Conservation (phyloP, 2,888 invertebrate species). For the Clunio marinus region DNA sequence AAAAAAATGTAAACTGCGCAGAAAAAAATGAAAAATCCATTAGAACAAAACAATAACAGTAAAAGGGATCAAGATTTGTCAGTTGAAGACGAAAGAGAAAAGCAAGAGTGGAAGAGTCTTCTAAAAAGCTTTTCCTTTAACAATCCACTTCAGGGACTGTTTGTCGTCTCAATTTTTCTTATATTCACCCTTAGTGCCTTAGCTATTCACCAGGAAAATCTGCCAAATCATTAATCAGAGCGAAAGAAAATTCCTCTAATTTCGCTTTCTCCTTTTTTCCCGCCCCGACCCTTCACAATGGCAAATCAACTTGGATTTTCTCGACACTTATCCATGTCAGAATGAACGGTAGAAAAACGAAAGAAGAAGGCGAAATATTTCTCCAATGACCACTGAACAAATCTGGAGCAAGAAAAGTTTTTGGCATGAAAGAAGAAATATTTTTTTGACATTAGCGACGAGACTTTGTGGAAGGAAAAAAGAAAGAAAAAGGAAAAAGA, state of each 20-base stretch:
- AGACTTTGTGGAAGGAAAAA: no score
- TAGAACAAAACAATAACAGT: constrained; percentile 1
- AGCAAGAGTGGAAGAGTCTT: no score
- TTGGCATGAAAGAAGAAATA: constrained; percentile 1
- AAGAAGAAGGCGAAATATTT: background rate
- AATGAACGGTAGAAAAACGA: background rate
- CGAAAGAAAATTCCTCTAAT: background rate
- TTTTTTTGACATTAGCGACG: background rate
- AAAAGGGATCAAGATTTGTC: background rate
- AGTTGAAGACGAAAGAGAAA: background rate
- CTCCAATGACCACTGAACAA: background rate
- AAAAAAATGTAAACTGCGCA: constrained; percentile 1
- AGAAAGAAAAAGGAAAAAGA: background rate
- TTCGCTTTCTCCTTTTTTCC: no score
- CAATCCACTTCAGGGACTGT: background rate
- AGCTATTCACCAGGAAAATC: constrained; percentile 4
- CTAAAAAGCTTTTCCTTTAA: background rate
- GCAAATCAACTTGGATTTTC: constrained; percentile 7
- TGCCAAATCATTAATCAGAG: constrained; percentile 21
- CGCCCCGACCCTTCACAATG: background rate
- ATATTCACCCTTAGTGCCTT: background rate
- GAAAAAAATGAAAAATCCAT: constrained; percentile 10
- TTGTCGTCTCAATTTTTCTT: background rate
- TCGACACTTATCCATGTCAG: constrained; percentile 1
- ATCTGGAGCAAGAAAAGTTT: no score